Percentiles rank a stretch among this genome's conserved stretches.
Evolutionary conservation across 1,140 invertebrate genomes (phyloP).

Genomic region (Bombus pyrosoma): DNA sequence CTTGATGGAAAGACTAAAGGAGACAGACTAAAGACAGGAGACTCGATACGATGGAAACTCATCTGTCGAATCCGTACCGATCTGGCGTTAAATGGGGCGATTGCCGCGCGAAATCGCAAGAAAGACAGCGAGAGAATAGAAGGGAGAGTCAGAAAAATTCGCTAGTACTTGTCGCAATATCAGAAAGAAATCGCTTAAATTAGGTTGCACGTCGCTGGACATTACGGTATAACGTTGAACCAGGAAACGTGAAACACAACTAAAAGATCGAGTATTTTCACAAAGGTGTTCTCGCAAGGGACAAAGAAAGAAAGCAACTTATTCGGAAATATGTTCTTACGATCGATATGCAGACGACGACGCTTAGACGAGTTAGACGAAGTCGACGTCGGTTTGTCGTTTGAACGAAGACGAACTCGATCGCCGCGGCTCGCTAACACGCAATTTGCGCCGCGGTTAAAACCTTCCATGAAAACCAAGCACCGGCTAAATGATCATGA

Average conservation of each 20-base stretch:
- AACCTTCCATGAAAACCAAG: background rate
- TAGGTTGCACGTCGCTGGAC: too few species aligned
- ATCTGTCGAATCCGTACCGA: background rate
- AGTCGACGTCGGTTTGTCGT: background rate
- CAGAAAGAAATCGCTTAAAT: background rate
- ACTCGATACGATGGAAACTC: background rate
- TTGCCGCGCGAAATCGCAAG: background rate
- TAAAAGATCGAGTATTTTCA: too few species aligned
- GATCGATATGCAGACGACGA: background rate
- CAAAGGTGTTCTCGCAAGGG: too few species aligned
- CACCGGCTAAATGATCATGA: slow-evolving; percentile 67
- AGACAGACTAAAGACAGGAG: background rate
- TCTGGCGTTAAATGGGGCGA: background rate
- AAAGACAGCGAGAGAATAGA: background rate
- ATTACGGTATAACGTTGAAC: too few species aligned
- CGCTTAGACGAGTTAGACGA: background rate
- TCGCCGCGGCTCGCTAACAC: background rate
- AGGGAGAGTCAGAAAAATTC: background rate
- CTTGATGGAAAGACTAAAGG: background rate
- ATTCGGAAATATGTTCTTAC: background rate
- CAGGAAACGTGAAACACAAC: too few species aligned
- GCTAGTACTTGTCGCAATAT: background rate
- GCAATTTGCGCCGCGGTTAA: background rate
- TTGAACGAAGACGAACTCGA: background rate
- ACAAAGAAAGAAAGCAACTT: background rate